These are phyloP conservation scores for Callinectes sapidus DNA, from an alignment of 2,888 invertebrate genomes.

Conservation along the genomic window DNA sequence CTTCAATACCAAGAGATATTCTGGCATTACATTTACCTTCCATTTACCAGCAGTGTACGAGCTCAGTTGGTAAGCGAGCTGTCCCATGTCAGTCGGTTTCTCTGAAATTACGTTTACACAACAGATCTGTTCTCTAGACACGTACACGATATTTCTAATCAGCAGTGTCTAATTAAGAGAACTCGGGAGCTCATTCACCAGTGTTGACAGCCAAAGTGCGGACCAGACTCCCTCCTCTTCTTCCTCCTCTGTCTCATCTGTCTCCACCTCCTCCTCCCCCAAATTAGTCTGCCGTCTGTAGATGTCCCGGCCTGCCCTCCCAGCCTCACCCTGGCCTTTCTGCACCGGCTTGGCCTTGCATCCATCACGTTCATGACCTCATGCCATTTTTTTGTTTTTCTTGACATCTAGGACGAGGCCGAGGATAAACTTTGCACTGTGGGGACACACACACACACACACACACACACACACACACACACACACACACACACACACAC, in stretches of 20 bases:
- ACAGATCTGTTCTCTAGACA: neutral
- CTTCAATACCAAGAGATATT: neutral
- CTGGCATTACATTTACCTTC: neutral
- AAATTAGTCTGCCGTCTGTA: neutral
- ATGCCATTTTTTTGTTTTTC: neutral
- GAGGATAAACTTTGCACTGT: neutral
- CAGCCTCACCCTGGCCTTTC: neutral
- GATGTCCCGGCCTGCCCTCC: neutral
- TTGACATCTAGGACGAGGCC: neutral
- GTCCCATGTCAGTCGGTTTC: neutral
- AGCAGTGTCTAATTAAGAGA: neutral
- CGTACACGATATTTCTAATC: neutral
- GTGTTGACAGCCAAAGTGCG: neutral
- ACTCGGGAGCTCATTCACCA: neutral
- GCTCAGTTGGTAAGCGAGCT: neutral
- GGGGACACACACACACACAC: neutral
- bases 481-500: constrained; percentile 24
- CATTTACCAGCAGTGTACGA: neutral
- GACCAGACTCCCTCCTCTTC: neutral
- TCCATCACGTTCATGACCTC: neutral
- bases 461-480: constrained; percentile 38
- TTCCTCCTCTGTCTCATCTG: neutral
- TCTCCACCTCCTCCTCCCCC: neutral
- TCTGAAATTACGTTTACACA: neutral
- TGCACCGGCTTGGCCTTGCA: neutral